Evolutionary conservation across 2,797 vertebrate species (phyloP).

Genomic region (Cottoperca gobio): DNA sequence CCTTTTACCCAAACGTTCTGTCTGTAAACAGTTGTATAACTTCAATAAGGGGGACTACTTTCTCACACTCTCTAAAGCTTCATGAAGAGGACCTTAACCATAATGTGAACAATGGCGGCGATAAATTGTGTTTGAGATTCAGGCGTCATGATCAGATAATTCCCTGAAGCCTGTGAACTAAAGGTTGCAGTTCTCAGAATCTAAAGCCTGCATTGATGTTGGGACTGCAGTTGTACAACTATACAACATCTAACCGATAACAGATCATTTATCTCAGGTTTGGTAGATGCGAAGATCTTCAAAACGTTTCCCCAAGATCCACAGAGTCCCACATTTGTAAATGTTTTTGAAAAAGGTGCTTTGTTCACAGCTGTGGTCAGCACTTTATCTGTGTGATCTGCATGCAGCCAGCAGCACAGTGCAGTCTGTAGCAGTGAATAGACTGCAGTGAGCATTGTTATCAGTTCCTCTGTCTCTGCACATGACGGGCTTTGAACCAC

Average conservation of each 20-base stretch:
- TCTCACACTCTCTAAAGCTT: constrained; percentile 69
- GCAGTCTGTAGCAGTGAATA: constrained; percentile 81
- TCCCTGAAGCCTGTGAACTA: constrained; percentile 67
- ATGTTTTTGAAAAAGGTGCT: constrained; percentile 74
- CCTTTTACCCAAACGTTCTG: too few relatives aligned
- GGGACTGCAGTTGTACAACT: constrained; percentile 78
- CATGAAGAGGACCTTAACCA: constrained; percentile 53
- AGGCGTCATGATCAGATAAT: constrained; percentile 73
- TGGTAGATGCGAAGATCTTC: constrained; percentile 68
- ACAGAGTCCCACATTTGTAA: constrained; percentile 60
- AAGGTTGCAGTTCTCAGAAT: constrained; percentile 73
- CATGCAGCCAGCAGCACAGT: constrained; percentile 79
- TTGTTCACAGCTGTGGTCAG: constrained; percentile 82
- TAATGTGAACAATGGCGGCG: constrained; percentile 55
- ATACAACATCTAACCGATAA: constrained; percentile 79
- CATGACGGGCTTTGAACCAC: constrained; percentile 77
- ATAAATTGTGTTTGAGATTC: constrained; percentile 73
- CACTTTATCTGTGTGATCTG: constrained; percentile 78
- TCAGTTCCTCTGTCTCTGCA: constrained; percentile 75
- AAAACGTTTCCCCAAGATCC: constrained; percentile 66
- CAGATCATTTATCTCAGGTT: constrained; percentile 70
- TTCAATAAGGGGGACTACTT: constrained; percentile 52
- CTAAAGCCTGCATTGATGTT: constrained; percentile 67
- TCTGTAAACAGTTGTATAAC: constrained; percentile 44
- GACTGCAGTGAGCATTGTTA: constrained; percentile 78